These are phyloP conservation scores for Schizotus pectinicornis DNA, from an alignment of 2,888 invertebrate species.

Conservation along the genomic window DNA sequence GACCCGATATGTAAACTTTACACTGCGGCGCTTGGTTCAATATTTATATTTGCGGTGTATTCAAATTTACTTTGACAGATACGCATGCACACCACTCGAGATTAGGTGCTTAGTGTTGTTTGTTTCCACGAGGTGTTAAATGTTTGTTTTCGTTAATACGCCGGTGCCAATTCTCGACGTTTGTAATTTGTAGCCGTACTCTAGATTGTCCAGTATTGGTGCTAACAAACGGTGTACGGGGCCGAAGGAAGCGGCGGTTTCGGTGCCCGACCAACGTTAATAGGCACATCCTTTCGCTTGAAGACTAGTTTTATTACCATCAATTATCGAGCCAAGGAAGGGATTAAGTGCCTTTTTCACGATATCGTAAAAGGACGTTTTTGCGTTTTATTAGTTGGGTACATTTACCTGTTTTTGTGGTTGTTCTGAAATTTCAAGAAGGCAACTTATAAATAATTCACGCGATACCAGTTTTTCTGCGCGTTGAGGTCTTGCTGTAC, in stretches of 20 bases:
- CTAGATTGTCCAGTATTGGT: neutral
- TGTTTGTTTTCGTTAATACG: conserved; percentile 43
- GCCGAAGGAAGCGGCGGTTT: no score
- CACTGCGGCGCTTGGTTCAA: conserved; percentile 45
- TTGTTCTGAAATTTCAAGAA: no score
- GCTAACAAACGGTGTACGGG: no score
- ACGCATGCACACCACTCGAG: conserved; percentile 39
- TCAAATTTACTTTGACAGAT: conserved; percentile 49
- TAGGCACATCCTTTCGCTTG: no score
- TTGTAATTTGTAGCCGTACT: conserved; percentile 2
- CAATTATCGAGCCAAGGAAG: no score
- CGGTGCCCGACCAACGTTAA: no score
- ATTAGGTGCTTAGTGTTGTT: conserved; percentile 46
- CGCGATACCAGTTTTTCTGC: conserved; percentile 7
- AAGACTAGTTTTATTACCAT: no score
- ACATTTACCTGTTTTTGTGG: no score
- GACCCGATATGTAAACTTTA: conserved; percentile 47
- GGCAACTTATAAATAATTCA: conserved; percentile 15
- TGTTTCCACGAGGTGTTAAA: conserved; percentile 45
- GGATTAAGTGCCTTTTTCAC: no score
- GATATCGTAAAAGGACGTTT: no score
- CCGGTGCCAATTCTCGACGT: conserved; percentile 29
- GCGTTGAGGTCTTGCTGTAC: conserved; percentile 1
- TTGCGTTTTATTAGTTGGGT: no score
- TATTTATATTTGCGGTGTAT: conserved; percentile 52